Evolutionary conservation across 2,797 vertebrate species (phyloP).

Genomic region (Percopsis omiscomaycus): DNA sequence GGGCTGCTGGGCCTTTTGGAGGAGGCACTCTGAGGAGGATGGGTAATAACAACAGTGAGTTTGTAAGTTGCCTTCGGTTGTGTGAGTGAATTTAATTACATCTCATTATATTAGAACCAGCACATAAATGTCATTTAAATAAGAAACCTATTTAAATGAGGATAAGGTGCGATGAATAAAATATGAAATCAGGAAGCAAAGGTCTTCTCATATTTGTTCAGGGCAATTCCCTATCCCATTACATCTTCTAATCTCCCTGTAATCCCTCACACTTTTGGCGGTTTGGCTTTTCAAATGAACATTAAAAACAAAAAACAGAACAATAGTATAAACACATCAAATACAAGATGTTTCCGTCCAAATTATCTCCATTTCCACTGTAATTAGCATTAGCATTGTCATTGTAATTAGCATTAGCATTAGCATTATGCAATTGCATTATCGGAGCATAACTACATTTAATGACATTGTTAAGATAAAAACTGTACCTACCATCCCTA

Average conservation of each 20-base stretch:
- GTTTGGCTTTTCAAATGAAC: neutral
- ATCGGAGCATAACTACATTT: too few species aligned
- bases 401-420: too few species aligned
- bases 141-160: neutral
- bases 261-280: neutral
- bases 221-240: neutral
- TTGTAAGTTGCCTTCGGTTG: conserved; percentile 25
- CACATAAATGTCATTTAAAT: conserved; percentile 12
- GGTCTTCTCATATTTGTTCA: neutral
- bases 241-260: neutral
- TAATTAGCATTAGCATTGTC: too few species aligned
- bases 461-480: too few species aligned
- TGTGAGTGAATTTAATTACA: conserved; percentile 27
- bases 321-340: too few species aligned
- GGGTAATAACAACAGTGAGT: conserved; percentile 20
- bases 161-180: conserved; percentile 11
- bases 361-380: too few species aligned
- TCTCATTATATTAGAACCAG: conserved; percentile 26
- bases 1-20: conserved; percentile 39
- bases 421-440: too few species aligned
- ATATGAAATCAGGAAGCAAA: neutral
- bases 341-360: too few species aligned
- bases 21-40: neutral
- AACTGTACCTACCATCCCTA: too few species aligned
- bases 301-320: too few species aligned